Conservation (phyloP, 2,797 vertebrate genomes). For the Petrocephalus sullivani region DNA sequence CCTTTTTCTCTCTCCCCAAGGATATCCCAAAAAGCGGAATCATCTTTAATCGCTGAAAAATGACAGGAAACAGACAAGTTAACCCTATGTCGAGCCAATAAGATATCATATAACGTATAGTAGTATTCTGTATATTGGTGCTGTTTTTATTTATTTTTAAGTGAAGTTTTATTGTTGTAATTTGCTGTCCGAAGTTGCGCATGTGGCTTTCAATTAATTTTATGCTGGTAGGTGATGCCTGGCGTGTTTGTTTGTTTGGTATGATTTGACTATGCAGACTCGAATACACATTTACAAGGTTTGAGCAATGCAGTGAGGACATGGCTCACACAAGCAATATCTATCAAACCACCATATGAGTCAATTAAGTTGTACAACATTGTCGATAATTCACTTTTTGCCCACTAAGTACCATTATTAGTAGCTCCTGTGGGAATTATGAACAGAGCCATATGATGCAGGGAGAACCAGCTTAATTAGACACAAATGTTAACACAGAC, state of each 20-base stretch:
- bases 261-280: neutral
- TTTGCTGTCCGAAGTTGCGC: neutral
- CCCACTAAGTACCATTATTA: neutral
- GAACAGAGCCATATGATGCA: neutral
- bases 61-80: slow-evolving; percentile 11
- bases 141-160: neutral
- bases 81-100: neutral
- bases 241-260: neutral
- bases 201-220: neutral
- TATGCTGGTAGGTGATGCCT: neutral
- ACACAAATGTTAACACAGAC: neutral
- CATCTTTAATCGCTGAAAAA: slow-evolving; percentile 10
- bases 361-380: neutral
- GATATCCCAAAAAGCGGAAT: neutral
- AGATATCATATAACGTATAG: neutral
- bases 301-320: neutral
- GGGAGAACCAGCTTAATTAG: neutral
- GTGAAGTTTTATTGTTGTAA: neutral
- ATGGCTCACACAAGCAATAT: neutral
- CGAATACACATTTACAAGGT: neutral
- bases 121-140: neutral
- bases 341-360: neutral
- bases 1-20: neutral
- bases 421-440: neutral
- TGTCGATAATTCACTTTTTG: neutral